Base-by-base conservation (phyloP, 2,888 invertebrate genomes). In the Corythucha ciliata region DNA sequence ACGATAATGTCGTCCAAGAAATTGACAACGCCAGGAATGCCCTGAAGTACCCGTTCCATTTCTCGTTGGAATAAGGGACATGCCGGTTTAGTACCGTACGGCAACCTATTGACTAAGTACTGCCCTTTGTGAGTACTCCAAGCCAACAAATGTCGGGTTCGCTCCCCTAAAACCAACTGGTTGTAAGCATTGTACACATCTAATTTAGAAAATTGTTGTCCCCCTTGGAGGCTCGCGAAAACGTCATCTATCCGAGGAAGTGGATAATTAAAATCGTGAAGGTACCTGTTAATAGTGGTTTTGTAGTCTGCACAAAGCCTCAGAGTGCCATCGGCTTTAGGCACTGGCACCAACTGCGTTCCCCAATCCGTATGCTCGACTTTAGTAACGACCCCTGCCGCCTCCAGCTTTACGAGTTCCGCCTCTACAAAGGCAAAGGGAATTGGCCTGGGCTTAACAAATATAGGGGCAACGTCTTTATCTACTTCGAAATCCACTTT, bases 1-100 rank as follows among this genome's bases (percentile, higher is more conserved):
- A 64, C 48, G 7, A 57, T 46, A 20, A 63, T 61, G 25, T 66
- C 65, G 48, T 65, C 63, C 25, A 64, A 65, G 54, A 65, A 65
- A 56, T 62, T 63, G 1, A 55, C 56, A n/a, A 59, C 59, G 1
- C 62, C 63, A 14, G 56, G 53, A 3, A 63, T 10, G 27, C 59
- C 61, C 26, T 55, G 55, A n/a, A 34, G 14, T 34, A 34, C 5
- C 18, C 18, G 34, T 16, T 34, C 34, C 14, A 34, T 34, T 7
- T 16, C 14, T 34, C 18, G 34, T 16, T 34, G 34, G 18, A 34
- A 34, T 16, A 7, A 7, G 12, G 14, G 14, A 5, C 16, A 18
- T 12, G 34, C 34, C 14, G 34, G 14, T 34, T 34, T 34, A 18
- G 18, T 18, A 18, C 64, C 63, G 48, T 61, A 65, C 59, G 62